Conservation (phyloP, 2,888 invertebrate genomes). For the Ectobius pallidus region DNA sequence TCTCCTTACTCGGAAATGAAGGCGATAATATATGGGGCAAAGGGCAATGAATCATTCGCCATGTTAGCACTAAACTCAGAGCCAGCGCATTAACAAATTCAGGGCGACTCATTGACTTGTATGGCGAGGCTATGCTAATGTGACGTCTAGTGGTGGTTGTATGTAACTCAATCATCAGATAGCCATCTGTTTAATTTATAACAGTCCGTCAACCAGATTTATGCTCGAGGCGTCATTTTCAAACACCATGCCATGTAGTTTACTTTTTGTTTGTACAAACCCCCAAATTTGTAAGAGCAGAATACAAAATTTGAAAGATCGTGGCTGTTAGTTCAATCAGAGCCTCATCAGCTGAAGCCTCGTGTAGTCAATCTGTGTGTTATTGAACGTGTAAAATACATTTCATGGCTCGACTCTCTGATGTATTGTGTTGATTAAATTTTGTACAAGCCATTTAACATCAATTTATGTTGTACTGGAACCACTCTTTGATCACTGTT, state of each 20-base stretch:
- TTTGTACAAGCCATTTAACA: slow-evolving; percentile 1
- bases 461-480: neutral
- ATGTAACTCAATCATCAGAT: neutral
- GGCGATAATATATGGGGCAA: too few species aligned
- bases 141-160: neutral
- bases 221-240: neutral
- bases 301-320: too few species aligned
- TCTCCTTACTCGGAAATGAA: too few species aligned
- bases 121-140: neutral
- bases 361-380: neutral
- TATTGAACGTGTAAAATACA: neutral
- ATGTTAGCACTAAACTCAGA: too few species aligned
- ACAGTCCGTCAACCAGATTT: neutral
- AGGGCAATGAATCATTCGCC: too few species aligned
- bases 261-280: too few species aligned
- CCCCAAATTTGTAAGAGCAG: too few species aligned
- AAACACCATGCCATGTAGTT: too few species aligned
- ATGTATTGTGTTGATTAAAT: slow-evolving; percentile 8
- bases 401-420: neutral
- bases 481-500: neutral
- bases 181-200: neutral
- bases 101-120: neutral
- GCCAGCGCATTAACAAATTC: neutral
- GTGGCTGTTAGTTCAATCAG: neutral
- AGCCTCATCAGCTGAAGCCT: neutral